These are phyloP conservation scores for Physella acuta DNA, from an alignment of 1,140 invertebrate genomes.

Conservation along the genomic window DNA sequence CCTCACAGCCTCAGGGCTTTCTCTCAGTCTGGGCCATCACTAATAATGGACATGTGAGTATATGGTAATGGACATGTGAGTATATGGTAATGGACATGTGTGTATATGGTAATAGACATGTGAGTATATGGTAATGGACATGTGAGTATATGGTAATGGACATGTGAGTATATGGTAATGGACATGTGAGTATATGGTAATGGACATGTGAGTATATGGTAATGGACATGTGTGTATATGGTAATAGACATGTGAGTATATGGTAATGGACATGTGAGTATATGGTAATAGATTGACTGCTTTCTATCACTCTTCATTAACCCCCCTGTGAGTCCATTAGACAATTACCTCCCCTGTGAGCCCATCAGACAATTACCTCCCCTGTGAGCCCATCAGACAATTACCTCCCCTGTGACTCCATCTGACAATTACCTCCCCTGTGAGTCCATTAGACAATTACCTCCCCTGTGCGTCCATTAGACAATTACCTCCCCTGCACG, in stretches of 20 bases:
- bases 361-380: too few species aligned
- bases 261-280: not conserved
- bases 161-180: not conserved
- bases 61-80: not conserved
- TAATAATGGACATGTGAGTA: conserved; percentile 75
- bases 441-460: too few species aligned
- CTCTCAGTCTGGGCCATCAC: conserved; percentile 89
- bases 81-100: not conserved
- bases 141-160: not conserved
- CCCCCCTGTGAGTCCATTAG: too few species aligned
- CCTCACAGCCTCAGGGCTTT: conserved; percentile 72
- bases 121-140: not conserved
- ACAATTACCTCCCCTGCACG: too few species aligned
- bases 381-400: too few species aligned
- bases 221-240: not conserved
- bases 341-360: too few species aligned
- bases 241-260: not conserved
- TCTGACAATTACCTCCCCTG: too few species aligned
- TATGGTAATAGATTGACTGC: not conserved
- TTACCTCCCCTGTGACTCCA: too few species aligned
- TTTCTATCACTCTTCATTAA: not conserved
- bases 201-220: not conserved
- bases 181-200: not conserved
- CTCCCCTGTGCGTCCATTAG: too few species aligned
- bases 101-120: not conserved